These are phyloP conservation scores for Sorex fumeus DNA, from an alignment of 2,113 vertebrate species.

Conservation along the genomic window DNA sequence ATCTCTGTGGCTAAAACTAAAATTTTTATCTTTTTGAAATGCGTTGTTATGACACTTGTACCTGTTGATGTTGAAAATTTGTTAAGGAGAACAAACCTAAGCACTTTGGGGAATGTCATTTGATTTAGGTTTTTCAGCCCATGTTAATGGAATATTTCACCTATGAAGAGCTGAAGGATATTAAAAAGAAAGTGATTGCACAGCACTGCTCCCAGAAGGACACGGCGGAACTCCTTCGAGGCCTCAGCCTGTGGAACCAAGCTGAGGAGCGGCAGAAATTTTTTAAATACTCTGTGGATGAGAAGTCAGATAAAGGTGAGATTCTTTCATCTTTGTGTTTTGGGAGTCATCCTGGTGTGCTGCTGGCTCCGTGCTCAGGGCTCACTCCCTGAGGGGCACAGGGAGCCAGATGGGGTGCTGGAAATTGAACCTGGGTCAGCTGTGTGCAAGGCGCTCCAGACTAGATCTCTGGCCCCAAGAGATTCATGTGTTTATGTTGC, in stretches of 20 bases:
- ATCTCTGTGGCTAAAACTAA: too few relatives aligned
- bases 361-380: too few relatives aligned
- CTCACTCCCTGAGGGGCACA: too few relatives aligned
- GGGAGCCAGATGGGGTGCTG: too few relatives aligned
- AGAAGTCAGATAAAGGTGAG: conserved; percentile 95
- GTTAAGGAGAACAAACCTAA: conserved; percentile 8
- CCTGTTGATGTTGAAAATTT: background rate
- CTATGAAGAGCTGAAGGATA: conserved; percentile 98
- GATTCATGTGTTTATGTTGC: background rate
- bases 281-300: conserved; percentile 96
- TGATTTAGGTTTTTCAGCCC: conserved; percentile 96
- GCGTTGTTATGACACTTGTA: background rate
- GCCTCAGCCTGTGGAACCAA: conserved; percentile 94
- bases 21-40: background rate
- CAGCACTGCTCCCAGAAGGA: conserved; percentile 96
- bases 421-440: too few relatives aligned
- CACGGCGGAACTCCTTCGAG: conserved; percentile 92
- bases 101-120: conserved; percentile 44
- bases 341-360: too few relatives aligned
- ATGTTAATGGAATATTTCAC: conserved; percentile 99
- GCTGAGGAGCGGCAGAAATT: conserved; percentile 96
- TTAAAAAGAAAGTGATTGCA: conserved; percentile 98
- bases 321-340: too few relatives aligned
- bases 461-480: too few relatives aligned
- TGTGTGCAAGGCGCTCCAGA: too few relatives aligned